Evolutionary conservation across 2,797 vertebrate species (phyloP).

Genomic region (Rallus crepitans): DNA sequence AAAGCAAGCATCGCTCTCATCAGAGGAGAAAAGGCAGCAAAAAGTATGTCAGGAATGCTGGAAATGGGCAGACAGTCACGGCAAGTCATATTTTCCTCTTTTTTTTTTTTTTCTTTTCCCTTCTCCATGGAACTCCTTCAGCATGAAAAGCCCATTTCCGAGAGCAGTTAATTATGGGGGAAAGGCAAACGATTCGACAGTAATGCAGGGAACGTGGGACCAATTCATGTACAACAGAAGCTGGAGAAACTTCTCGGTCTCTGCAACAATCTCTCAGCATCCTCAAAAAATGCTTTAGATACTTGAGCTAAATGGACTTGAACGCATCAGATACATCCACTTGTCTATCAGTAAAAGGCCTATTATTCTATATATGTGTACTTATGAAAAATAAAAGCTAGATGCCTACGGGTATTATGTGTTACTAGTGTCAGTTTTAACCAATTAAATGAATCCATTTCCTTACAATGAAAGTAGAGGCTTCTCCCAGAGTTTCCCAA

Average conservation of each 20-base stretch:
- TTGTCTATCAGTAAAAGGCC: neutral
- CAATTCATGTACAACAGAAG: neutral
- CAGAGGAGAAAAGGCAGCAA: constrained; percentile 39
- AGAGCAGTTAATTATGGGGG: neutral
- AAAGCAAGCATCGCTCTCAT: constrained; percentile 36
- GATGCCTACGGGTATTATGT: neutral
- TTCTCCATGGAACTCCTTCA: neutral
- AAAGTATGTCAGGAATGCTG: constrained; percentile 60
- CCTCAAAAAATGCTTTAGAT: neutral
- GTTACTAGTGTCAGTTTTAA: neutral
- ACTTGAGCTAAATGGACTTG: neutral
- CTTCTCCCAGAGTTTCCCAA: neutral
- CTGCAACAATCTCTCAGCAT: neutral
- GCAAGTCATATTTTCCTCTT: neutral
- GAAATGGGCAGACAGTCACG: constrained; percentile 47
- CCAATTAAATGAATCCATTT: neutral
- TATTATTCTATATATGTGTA: neutral
- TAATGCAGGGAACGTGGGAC: neutral
- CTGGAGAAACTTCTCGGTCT: neutral
- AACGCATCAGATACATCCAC: neutral
- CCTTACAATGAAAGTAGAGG: neutral
- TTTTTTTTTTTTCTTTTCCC: neutral
- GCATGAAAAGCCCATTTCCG: neutral
- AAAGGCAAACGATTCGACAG: neutral
- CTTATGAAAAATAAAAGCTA: neutral